These are phyloP conservation scores for Apolygus lucorum DNA, from an alignment of 1,140 invertebrate species.

Conservation along the genomic window DNA sequence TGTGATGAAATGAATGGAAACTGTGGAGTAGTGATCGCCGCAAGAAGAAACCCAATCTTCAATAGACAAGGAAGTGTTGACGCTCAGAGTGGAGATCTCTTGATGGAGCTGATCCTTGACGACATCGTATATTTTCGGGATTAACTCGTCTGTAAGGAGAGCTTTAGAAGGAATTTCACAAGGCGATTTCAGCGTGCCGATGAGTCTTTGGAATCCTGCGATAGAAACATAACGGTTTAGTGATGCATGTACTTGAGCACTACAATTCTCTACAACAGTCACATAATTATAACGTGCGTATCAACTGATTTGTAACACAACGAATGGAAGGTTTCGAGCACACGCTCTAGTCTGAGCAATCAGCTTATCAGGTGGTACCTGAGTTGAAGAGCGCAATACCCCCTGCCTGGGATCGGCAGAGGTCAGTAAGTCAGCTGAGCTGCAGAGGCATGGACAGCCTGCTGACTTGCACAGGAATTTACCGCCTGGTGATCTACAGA, in stretches of 20 bases:
- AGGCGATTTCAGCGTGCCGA: constrained; percentile 43
- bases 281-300: too few relatives aligned
- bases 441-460: too few relatives aligned
- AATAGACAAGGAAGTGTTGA: constrained; percentile 42
- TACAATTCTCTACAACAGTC: not conserved
- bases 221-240: not conserved
- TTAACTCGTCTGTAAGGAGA: constrained; percentile 44
- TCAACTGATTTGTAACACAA: too few relatives aligned
- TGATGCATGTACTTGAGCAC: not conserved
- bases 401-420: too few relatives aligned
- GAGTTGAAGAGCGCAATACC: too few relatives aligned
- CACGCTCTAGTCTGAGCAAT: too few relatives aligned
- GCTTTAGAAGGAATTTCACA: constrained; percentile 47
- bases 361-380: too few relatives aligned
- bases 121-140: constrained; percentile 44
- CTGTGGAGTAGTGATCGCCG: constrained; percentile 41
- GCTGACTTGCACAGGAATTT: too few relatives aligned
- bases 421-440: too few relatives aligned
- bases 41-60: constrained; percentile 46
- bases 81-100: constrained; percentile 36
- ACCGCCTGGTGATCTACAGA: too few relatives aligned
- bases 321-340: too few relatives aligned
- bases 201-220: constrained; percentile 41
- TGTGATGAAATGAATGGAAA: constrained; percentile 44
- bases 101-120: constrained; percentile 40